These are phyloP conservation scores for Psylliodes chrysocephalus DNA, from an alignment of 2,888 invertebrate genomes.

Conservation along the genomic window DNA sequence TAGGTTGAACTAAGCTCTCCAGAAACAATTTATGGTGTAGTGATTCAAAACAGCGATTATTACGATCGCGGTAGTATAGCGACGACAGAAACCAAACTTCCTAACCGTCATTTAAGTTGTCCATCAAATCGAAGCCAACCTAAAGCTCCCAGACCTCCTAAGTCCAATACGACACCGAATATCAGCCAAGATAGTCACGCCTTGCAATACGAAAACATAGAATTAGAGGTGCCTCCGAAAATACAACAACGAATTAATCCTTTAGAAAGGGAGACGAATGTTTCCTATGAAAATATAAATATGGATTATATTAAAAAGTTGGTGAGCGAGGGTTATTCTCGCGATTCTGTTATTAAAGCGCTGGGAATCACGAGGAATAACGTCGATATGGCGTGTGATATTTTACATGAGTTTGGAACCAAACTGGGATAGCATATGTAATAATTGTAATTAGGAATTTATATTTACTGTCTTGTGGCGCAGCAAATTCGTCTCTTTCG, in stretches of 20 bases:
- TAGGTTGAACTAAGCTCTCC: slow-evolving; percentile 70
- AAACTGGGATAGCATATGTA: slow-evolving; percentile 54
- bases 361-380: slow-evolving; percentile 93
- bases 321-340: slow-evolving; percentile 90
- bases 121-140: slow-evolving; percentile 53
- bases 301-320: slow-evolving; percentile 90
- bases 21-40: slow-evolving; percentile 77
- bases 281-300: slow-evolving; percentile 87
- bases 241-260: slow-evolving; percentile 53
- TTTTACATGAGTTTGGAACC: slow-evolving; percentile 57
- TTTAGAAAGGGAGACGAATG: slow-evolving; percentile 61
- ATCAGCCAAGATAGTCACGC: slow-evolving; percentile 59
- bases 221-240: slow-evolving; percentile 31
- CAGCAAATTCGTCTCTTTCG: slow-evolving; percentile 3
- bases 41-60: slow-evolving; percentile 71
- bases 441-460: slow-evolving; percentile 7
- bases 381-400: slow-evolving; percentile 93
- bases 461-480: slow-evolving; percentile 3
- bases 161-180: slow-evolving; percentile 71
- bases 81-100: slow-evolving; percentile 52
- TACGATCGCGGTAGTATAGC: slow-evolving; percentile 32
- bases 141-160: slow-evolving; percentile 58
- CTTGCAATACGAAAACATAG: slow-evolving; percentile 47
- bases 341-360: slow-evolving; percentile 90
- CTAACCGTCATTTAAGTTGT: slow-evolving; percentile 58